A percentile compares a stretch with the other conserved stretches of the same genome.
phyloP scores from a whole-genome alignment of 2,888 invertebrate species.

The Ferrisia virgata region DNA sequence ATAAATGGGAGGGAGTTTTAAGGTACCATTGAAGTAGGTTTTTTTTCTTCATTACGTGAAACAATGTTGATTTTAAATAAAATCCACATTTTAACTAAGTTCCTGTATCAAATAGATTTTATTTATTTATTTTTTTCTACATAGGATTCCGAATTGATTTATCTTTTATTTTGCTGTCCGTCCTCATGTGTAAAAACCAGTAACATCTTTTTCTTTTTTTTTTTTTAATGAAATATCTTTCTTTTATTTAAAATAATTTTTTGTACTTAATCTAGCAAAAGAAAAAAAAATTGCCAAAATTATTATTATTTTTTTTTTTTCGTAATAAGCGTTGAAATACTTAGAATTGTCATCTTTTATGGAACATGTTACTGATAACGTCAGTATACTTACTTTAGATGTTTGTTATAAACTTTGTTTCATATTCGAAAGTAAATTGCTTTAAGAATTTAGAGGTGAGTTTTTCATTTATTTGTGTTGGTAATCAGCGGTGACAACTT shows the following conservation, averaged over 20 bases:
- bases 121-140: not conserved
- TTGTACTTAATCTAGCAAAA: not conserved
- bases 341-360: slow-evolving; percentile 17
- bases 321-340: not conserved
- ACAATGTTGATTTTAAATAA: not conserved
- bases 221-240: not conserved
- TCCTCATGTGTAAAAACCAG: not conserved
- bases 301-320: no score
- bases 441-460: not conserved
- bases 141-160: slow-evolving; percentile 7
- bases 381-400: not conserved
- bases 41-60: slow-evolving; percentile 3
- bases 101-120: slow-evolving; percentile 20
- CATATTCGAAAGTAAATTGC: slow-evolving; percentile 23
- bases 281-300: slow-evolving; percentile 15
- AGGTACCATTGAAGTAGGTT: not conserved
- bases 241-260: not conserved
- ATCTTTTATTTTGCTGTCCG: slow-evolving; percentile 6
- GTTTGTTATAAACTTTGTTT: slow-evolving; percentile 28
- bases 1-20: not conserved
- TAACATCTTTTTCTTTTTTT: not conserved
- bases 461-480: not conserved
- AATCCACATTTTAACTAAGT: slow-evolving; percentile 16
- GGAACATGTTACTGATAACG: slow-evolving; percentile 2
- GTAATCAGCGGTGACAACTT: no score